A percentile compares a stretch with the other conserved stretches of the same genome.
phyloP scores from a whole-genome alignment of 2,888 invertebrate species.

The Osedax frankpressi region DNA sequence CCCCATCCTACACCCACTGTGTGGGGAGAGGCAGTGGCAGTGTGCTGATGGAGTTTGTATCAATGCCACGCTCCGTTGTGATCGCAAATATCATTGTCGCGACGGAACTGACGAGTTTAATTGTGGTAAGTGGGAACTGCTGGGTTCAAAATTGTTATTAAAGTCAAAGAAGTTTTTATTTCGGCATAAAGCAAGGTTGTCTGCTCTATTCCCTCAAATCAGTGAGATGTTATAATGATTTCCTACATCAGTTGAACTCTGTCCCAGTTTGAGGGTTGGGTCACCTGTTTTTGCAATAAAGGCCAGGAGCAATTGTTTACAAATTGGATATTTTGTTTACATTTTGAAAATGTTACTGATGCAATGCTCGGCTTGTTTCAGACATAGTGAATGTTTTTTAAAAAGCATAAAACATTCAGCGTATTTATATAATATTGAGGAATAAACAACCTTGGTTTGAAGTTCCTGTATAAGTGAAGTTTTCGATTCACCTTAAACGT shows the following conservation, averaged over 20 bases:
- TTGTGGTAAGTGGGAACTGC: not conserved
- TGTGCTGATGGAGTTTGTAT: slow-evolving; percentile 26
- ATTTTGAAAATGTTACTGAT: not conserved
- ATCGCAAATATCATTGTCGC: slow-evolving; percentile 23
- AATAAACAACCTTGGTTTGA: slow-evolving; percentile 2
- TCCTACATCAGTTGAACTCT: not conserved
- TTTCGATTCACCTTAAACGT: not conserved
- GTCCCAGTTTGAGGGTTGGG: not conserved
- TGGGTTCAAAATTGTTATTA: not conserved
- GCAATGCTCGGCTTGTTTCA: not conserved
- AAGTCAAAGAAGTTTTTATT: not conserved
- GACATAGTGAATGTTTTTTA: not conserved
- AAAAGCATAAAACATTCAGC: not conserved
- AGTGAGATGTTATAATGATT: not conserved
- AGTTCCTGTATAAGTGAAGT: not conserved
- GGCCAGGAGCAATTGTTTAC: not conserved
- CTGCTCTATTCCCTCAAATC: not conserved
- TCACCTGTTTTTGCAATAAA: not conserved
- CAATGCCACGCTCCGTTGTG: slow-evolving; percentile 24
- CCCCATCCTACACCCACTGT: slow-evolving; percentile 5
- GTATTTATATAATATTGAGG: not conserved
- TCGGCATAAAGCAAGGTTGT: not conserved
- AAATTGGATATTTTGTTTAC: not conserved
- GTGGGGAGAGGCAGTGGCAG: slow-evolving; percentile 23
- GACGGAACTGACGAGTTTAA: slow-evolving; percentile 26